These are phyloP conservation scores for Bombus vancouverensis DNA, from an alignment of 1,140 invertebrate species.

Conservation along the genomic window DNA sequence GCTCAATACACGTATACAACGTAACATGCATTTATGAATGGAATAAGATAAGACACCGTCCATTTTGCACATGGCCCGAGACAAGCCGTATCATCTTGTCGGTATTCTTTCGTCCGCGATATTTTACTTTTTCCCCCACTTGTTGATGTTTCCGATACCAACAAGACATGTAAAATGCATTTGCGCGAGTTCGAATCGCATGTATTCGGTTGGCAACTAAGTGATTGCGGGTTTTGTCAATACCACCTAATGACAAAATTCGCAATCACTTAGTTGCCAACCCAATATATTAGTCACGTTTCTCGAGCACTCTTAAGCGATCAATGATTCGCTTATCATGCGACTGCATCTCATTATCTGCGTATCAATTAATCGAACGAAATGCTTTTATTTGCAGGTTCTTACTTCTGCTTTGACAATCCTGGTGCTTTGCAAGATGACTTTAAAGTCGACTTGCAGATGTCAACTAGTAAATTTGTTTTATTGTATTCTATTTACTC, in stretches of 20 bases:
- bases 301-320: not conserved
- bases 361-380: constrained; percentile 6
- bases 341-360: not conserved
- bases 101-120: not conserved
- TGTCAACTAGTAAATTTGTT: constrained; percentile 93
- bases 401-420: constrained; percentile 99
- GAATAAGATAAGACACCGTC: no score
- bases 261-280: no score
- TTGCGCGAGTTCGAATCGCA: not conserved
- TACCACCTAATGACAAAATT: no score
- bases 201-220: no score
- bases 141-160: not conserved
- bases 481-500: constrained; percentile 97
- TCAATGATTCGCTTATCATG: constrained; percentile 2
- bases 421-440: constrained; percentile 95
- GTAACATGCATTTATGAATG: no score
- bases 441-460: constrained; percentile 91
- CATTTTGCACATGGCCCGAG: not conserved
- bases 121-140: not conserved
- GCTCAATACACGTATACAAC: not conserved
- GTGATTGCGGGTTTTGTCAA: no score
- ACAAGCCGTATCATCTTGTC: constrained; percentile 7
- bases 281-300: not conserved
- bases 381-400: constrained; percentile 87
- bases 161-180: no score